A percentile compares a stretch with the other conserved stretches of the same genome.
These are phyloP conservation scores for Diorhabda carinulata DNA, from an alignment of 1,140 invertebrate species.

Conservation along the genomic window DNA sequence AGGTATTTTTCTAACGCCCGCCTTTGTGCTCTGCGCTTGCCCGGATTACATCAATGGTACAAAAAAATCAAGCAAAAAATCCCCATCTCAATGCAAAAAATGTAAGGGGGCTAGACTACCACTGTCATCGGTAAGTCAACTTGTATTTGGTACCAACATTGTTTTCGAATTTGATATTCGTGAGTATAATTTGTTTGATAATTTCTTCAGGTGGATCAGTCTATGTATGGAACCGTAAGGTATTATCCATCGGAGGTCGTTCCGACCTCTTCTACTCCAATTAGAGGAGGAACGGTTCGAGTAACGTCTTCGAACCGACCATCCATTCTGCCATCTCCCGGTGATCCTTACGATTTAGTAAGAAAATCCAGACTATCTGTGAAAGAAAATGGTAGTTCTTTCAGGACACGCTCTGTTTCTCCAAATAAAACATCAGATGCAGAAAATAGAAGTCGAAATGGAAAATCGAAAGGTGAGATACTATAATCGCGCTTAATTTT, in stretches of 20 bases:
- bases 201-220: slow-evolving; percentile 9
- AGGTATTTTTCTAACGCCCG: slow-evolving; percentile 53
- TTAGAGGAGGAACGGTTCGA: slow-evolving; percentile 59
- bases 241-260: slow-evolving; percentile 48
- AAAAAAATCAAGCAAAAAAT: slow-evolving; percentile 63
- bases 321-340: slow-evolving; percentile 56
- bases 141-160: neutral
- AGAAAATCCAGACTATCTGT: slow-evolving; percentile 67
- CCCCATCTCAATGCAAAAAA: slow-evolving; percentile 64
- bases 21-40: slow-evolving; percentile 70
- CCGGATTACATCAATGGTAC: slow-evolving; percentile 70
- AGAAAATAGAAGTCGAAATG: slow-evolving; percentile 51
- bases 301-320: slow-evolving; percentile 59
- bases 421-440: slow-evolving; percentile 18
- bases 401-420: slow-evolving; percentile 33
- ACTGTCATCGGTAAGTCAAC: slow-evolving; percentile 50
- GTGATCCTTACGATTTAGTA: slow-evolving; percentile 78
- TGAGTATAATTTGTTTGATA: neutral
- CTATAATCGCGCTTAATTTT: neutral
- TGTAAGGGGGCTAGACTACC: slow-evolving; percentile 71
- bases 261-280: slow-evolving; percentile 26
- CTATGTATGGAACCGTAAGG: slow-evolving; percentile 48
- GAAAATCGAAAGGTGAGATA: slow-evolving; percentile 42
- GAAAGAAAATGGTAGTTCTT: slow-evolving; percentile 45
- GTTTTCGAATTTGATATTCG: too few relatives aligned